A percentile compares a stretch with the other conserved stretches of the same genome.
These are phyloP conservation scores for Clepsis dumicolana DNA, from an alignment of 2,888 invertebrate species.

Conservation along the genomic window DNA sequence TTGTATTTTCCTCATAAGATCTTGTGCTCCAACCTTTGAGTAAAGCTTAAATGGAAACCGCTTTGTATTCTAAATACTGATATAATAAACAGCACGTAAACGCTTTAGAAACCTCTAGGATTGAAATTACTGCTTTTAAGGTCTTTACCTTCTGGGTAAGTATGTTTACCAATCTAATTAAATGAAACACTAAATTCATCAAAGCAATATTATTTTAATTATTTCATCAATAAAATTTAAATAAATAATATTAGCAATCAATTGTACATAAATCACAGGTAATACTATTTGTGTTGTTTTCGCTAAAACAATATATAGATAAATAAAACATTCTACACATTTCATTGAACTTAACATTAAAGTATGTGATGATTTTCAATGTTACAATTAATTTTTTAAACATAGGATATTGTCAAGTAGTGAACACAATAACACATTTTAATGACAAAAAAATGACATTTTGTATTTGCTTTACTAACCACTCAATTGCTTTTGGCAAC, in stretches of 20 bases:
- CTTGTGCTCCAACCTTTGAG: too few species aligned
- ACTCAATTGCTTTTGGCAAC: too few species aligned
- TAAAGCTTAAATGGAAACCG: too few species aligned
- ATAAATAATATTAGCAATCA: slow-evolving; percentile 35
- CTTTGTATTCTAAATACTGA: too few species aligned
- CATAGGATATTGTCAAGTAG: neutral
- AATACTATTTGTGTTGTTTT: slow-evolving; percentile 12
- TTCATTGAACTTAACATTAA: slow-evolving; percentile 26
- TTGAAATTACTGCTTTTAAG: too few species aligned
- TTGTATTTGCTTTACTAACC: too few species aligned
- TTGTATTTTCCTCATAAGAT: too few species aligned
- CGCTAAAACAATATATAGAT: slow-evolving; percentile 13
- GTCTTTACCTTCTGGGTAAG: too few species aligned
- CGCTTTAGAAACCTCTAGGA: too few species aligned
- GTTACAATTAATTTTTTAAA: neutral
- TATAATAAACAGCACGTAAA: too few species aligned
- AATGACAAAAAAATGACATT: too few species aligned
- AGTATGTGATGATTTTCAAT: slow-evolving; percentile 5
- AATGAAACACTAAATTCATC: slow-evolving; percentile 28
- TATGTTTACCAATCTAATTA: neutral
- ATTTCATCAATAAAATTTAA: slow-evolving; percentile 34
- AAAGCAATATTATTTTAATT: slow-evolving; percentile 40
- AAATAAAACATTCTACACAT: slow-evolving; percentile 22
- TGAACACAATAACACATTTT: neutral
- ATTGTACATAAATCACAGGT: slow-evolving; percentile 42